Evolutionary conservation across 64 coral and sea anemone genomes (phyloP).

Genomic region (Montipora cactus): DNA sequence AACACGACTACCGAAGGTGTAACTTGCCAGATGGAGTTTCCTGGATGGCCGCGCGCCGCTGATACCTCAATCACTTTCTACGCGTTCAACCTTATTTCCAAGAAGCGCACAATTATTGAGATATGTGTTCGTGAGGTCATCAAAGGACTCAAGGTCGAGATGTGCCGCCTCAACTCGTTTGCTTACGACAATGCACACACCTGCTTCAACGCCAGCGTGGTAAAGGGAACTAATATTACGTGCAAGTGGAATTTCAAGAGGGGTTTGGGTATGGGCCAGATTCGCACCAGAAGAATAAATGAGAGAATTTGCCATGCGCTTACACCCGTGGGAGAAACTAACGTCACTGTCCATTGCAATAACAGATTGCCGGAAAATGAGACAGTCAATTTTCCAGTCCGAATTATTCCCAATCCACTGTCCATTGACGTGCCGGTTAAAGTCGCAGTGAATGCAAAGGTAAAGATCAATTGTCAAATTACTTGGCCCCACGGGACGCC

Average conservation of each 20-base stretch:
- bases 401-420: slow-evolving; percentile 37
- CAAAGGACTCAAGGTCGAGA: not conserved
- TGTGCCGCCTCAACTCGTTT: slow-evolving; percentile 25
- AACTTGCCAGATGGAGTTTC: not conserved
- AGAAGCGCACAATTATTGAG: not conserved
- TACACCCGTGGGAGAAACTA: not conserved
- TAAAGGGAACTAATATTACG: not conserved
- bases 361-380: not conserved
- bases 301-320: not conserved
- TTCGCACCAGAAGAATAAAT: not conserved
- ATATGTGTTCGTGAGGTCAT: slow-evolving; percentile 4
- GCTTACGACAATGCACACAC: slow-evolving; percentile 26
- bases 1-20: not conserved
- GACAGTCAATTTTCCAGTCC: not conserved
- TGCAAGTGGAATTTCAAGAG: slow-evolving; percentile 32
- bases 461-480: slow-evolving; percentile 14
- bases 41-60: not conserved
- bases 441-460: not conserved
- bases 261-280: too few relatives aligned
- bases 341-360: slow-evolving; percentile 6
- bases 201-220: slow-evolving; percentile 2
- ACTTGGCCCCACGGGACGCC: slow-evolving; percentile 13
- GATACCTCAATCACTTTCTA: too few relatives aligned
- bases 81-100: slow-evolving; percentile 43
- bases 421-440: not conserved